These are phyloP conservation scores for Palloptera scutellata DNA, from an alignment of 2,888 invertebrate genomes.

Conservation along the genomic window DNA sequence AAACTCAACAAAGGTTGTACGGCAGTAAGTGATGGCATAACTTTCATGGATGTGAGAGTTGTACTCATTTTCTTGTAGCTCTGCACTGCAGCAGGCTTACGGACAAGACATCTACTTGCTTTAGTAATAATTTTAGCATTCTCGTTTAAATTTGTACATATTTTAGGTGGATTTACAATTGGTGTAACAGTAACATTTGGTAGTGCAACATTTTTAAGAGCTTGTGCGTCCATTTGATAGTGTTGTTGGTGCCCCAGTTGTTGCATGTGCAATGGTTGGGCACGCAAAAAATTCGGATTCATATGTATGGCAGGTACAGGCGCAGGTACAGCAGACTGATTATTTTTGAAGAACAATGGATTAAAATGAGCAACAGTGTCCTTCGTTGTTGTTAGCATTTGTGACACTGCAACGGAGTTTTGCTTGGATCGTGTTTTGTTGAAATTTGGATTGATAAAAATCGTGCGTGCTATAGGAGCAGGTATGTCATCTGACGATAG, in stretches of 20 bases:
- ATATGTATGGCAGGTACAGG: slow-evolving; percentile 54
- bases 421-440: slow-evolving; percentile 34
- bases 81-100: slow-evolving; percentile 45
- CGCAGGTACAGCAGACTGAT: slow-evolving; percentile 5
- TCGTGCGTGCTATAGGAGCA: slow-evolving; percentile 45
- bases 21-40: slow-evolving; percentile 25
- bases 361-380: slow-evolving; percentile 44
- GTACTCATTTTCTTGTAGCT: background rate
- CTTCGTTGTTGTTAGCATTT: slow-evolving; percentile 26
- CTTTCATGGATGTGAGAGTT: background rate
- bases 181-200: background rate
- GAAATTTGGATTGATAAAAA: slow-evolving; percentile 63
- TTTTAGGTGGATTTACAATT: background rate
- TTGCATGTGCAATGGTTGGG: slow-evolving; percentile 57
- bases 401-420: slow-evolving; percentile 25
- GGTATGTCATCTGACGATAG: slow-evolving; percentile 38
- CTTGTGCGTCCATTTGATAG: slow-evolving; percentile 2
- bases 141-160: background rate
- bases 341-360: slow-evolving; percentile 44
- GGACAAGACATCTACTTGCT: slow-evolving; percentile 58
- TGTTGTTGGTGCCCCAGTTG: slow-evolving; percentile 30
- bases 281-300: slow-evolving; percentile 60
- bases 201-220: background rate
- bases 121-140: slow-evolving; percentile 57
- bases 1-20: slow-evolving; percentile 53